phyloP scores from a whole-genome alignment of 2,113 vertebrate species.

The Acinonyx jubatus region DNA sequence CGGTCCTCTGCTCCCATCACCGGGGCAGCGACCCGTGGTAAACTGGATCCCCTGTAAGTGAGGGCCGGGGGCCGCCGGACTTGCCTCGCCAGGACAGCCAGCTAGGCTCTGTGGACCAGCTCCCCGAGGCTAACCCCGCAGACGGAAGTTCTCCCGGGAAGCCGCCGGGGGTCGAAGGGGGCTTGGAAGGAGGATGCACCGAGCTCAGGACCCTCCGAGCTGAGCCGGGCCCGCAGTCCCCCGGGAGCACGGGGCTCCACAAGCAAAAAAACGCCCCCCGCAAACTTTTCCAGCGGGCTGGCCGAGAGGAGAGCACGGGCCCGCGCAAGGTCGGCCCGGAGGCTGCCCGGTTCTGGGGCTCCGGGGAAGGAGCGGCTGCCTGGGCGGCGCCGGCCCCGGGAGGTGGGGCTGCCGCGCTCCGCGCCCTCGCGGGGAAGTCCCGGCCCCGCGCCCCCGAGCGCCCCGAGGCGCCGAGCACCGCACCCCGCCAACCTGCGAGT shows the following conservation, averaged over 20 bases:
- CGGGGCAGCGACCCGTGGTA: not conserved
- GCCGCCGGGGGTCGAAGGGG: not conserved
- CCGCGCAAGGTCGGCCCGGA: not conserved
- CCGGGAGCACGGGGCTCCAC: not conserved
- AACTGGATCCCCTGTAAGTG: not conserved
- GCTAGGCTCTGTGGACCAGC: not conserved
- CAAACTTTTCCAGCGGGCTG: slow-evolving; percentile 69
- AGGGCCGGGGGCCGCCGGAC: not conserved
- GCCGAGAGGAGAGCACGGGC: not conserved
- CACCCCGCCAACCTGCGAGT: not conserved
- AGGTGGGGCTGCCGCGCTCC: not conserved
- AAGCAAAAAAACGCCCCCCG: not conserved
- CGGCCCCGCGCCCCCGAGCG: not conserved
- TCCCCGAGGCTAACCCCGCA: not conserved
- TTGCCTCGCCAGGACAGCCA: not conserved
- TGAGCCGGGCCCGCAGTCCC: not conserved
- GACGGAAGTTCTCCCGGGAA: not conserved
- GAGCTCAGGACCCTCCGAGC: not conserved
- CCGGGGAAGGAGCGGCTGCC: not conserved
- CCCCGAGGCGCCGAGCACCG: not conserved
- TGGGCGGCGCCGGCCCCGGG: not conserved
- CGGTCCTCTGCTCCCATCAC: not conserved
- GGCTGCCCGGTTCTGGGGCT: not conserved
- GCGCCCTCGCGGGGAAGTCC: not conserved
- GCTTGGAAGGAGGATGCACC: not conserved